These are phyloP conservation scores for Ophioninae sp. DNA, from an alignment of 2,888 invertebrate genomes.

Conservation along the genomic window DNA sequence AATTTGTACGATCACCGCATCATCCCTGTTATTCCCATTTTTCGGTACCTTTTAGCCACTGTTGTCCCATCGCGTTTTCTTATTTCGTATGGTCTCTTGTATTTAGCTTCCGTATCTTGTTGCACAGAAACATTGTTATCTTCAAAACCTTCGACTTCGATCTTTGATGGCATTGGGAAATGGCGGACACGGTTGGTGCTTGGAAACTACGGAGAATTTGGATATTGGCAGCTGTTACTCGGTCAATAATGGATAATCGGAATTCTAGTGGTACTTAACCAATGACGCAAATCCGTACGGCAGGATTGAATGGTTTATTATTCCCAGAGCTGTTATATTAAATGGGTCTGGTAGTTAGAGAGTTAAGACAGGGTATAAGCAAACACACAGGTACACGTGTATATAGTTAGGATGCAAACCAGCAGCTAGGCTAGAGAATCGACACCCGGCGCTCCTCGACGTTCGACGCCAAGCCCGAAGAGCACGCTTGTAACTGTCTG, in stretches of 20 bases:
- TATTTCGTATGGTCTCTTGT: too few relatives aligned
- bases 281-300: not conserved
- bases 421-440: slow-evolving; percentile 52
- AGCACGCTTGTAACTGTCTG: slow-evolving; percentile 65
- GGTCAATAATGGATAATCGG: not conserved
- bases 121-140: too few relatives aligned
- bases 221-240: not conserved
- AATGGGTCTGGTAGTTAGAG: slow-evolving; percentile 46
- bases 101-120: too few relatives aligned
- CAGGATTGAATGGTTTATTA: slow-evolving; percentile 35
- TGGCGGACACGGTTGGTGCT: too few relatives aligned
- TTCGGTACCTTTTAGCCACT: too few relatives aligned
- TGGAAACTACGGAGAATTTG: not conserved
- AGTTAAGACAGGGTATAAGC: slow-evolving; percentile 20
- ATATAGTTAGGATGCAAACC: slow-evolving; percentile 29
- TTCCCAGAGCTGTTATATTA: slow-evolving; percentile 27
- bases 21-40: too few relatives aligned
- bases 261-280: not conserved
- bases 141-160: too few relatives aligned
- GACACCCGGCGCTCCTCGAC: slow-evolving; percentile 51
- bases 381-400: not conserved
- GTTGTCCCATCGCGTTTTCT: too few relatives aligned
- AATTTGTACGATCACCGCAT: too few relatives aligned
- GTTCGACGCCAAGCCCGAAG: slow-evolving; percentile 39
- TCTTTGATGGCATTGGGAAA: too few relatives aligned